These are phyloP conservation scores for Caenorhabditis sp. DNA, from an alignment of 2,888 invertebrate genomes.

Conservation along the genomic window DNA sequence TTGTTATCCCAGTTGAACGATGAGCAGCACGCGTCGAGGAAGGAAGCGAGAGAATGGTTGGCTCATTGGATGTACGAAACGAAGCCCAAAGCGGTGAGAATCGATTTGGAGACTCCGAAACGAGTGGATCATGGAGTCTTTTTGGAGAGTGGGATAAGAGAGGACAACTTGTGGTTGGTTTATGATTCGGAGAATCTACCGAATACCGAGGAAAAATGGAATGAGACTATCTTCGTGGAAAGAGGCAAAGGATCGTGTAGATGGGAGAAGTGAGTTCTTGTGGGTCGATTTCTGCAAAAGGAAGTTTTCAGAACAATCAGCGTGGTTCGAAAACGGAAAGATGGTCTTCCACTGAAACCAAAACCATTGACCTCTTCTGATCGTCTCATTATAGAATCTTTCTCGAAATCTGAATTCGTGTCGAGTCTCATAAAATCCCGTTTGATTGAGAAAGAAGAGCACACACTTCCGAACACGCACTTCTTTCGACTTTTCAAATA, in stretches of 20 bases:
- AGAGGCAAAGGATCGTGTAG: constrained; percentile 63
- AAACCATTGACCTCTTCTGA: constrained; percentile 36
- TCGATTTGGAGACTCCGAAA: constrained; percentile 57
- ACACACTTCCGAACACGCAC: neutral
- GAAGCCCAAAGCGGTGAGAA: constrained; percentile 65
- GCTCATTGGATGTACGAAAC: constrained; percentile 69
- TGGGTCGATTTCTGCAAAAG: neutral
- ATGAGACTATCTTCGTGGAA: constrained; percentile 63
- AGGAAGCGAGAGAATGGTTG: constrained; percentile 62
- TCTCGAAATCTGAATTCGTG: constrained; percentile 23
- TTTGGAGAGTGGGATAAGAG: constrained; percentile 51
- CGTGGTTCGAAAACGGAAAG: constrained; percentile 42
- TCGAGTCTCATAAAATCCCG: constrained; percentile 19
- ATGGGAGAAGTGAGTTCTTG: constrained; percentile 63
- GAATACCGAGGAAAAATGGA: constrained; percentile 69
- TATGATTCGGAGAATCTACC: constrained; percentile 72
- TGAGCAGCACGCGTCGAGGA: constrained; percentile 60
- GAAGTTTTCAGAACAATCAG: constrained; percentile 32
- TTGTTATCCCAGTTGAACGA: constrained; percentile 51
- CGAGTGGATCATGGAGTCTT: constrained; percentile 8
- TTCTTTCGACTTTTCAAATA: constrained; percentile 52
- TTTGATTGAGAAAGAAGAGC: constrained; percentile 39
- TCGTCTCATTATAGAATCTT: constrained; percentile 40
- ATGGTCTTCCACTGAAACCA: constrained; percentile 36
- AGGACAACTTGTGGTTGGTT: constrained; percentile 62